phyloP scores from a whole-genome alignment of 2,797 vertebrate genomes.

The Etheostoma nigrum region DNA sequence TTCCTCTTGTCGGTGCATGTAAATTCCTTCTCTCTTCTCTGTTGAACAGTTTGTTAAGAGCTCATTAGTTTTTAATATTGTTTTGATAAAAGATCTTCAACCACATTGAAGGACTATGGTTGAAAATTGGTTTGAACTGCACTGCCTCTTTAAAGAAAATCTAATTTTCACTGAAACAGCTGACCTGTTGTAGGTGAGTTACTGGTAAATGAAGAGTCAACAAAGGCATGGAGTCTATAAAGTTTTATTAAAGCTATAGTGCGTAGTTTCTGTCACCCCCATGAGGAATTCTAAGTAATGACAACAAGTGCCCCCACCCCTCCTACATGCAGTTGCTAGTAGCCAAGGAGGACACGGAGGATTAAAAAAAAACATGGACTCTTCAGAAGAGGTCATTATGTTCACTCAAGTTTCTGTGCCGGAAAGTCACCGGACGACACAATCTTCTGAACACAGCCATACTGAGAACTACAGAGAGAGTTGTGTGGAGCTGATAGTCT shows the following conservation, averaged over 20 bases:
- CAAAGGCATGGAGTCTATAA: not conserved
- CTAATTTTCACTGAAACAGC: not conserved
- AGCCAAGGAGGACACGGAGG: too few relatives aligned
- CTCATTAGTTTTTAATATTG: not conserved
- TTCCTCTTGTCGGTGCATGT: not conserved
- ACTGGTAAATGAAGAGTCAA: not conserved
- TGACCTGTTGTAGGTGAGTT: not conserved
- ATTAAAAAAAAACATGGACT: too few relatives aligned
- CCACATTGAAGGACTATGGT: not conserved
- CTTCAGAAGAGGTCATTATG: too few relatives aligned
- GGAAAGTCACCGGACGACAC: too few relatives aligned
- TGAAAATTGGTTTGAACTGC: not conserved
- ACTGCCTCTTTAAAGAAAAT: not conserved
- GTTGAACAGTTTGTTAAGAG: constrained; percentile 1
- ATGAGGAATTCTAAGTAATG: too few relatives aligned
- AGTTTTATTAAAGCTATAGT: not conserved
- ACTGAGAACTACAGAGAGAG: too few relatives aligned
- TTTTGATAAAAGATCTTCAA: not conserved
- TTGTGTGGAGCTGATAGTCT: too few relatives aligned
- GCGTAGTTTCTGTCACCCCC: too few relatives aligned
- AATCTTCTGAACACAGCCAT: too few relatives aligned
- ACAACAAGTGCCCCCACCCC: too few relatives aligned
- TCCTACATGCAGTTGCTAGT: too few relatives aligned
- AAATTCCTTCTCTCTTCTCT: constrained; percentile 13
- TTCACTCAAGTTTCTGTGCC: too few relatives aligned